Evolutionary conservation across 2,797 vertebrate genomes (phyloP).

Genomic region (Ceryle rudis): DNA sequence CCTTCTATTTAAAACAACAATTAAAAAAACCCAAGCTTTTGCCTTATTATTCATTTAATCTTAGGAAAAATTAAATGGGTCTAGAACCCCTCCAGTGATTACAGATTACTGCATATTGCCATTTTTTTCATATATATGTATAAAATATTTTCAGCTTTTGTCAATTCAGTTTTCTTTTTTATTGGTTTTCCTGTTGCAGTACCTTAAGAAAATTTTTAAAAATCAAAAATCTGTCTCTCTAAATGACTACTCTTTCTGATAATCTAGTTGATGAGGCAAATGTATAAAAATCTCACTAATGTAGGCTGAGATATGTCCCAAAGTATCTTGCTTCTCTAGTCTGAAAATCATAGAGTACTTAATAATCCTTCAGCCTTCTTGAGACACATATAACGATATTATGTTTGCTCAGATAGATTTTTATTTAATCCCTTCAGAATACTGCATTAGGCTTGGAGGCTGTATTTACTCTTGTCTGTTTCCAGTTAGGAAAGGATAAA

Average conservation of each 20-base stretch:
- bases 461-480: slow-evolving; percentile 49
- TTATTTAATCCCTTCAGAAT: slow-evolving; percentile 68
- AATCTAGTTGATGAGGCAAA: slow-evolving; percentile 52
- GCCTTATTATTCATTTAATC: not conserved
- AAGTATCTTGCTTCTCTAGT: slow-evolving; percentile 27
- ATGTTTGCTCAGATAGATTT: slow-evolving; percentile 56
- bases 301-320: slow-evolving; percentile 45
- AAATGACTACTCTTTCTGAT: slow-evolving; percentile 39
- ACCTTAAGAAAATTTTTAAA: not conserved
- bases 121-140: not conserved
- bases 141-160: not conserved
- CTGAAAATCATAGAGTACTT: slow-evolving; percentile 42
- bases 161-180: not conserved
- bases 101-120: not conserved
- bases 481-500: slow-evolving; percentile 21
- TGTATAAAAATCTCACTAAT: slow-evolving; percentile 53
- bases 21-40: not conserved
- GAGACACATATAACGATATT: slow-evolving; percentile 35
- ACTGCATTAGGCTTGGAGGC: slow-evolving; percentile 19
- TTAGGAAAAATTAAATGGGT: not conserved
- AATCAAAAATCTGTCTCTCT: not conserved
- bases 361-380: slow-evolving; percentile 57
- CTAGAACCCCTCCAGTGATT: not conserved
- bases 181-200: not conserved
- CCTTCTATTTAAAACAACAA: not conserved